A percentile compares a stretch with the other conserved stretches of the same genome.
phyloP scores from a whole-genome alignment of 2,888 invertebrate genomes.

The Cynaeus angustus region DNA sequence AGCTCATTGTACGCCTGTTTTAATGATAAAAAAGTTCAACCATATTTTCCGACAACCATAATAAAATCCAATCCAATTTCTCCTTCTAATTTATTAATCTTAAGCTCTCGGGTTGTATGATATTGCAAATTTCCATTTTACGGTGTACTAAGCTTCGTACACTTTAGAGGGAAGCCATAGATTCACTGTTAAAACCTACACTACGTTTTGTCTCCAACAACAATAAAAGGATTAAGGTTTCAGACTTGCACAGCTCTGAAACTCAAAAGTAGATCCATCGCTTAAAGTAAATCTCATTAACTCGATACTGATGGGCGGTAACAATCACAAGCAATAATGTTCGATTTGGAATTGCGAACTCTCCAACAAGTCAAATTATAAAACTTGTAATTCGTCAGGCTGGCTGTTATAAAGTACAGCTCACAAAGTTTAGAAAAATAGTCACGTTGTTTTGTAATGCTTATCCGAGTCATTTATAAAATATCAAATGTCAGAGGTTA shows the following conservation, averaged over 20 bases:
- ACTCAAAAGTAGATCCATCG: conserved; percentile 7
- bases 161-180: conserved; percentile 1
- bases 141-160: not conserved
- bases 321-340: conserved; percentile 7
- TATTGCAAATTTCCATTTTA: not conserved
- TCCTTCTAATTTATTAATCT: no score
- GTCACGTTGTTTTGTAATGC: no score
- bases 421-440: no score
- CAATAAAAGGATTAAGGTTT: conserved; percentile 24
- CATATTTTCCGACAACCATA: no score
- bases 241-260: conserved; percentile 6
- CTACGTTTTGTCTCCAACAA: conserved; percentile 14
- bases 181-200: conserved; percentile 9
- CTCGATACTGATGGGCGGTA: conserved; percentile 8
- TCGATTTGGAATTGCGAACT: not conserved
- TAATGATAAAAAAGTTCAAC: no score
- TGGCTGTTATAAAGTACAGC: no score
- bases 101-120: no score
- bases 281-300: conserved; percentile 19
- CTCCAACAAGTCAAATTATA: not conserved
- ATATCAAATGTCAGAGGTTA: no score
- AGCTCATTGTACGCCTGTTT: no score
- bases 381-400: not conserved
- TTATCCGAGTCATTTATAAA: no score
- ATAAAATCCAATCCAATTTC: no score